Conservation (phyloP, 2,888 invertebrate genomes). For the Cremastinae sp. region DNA sequence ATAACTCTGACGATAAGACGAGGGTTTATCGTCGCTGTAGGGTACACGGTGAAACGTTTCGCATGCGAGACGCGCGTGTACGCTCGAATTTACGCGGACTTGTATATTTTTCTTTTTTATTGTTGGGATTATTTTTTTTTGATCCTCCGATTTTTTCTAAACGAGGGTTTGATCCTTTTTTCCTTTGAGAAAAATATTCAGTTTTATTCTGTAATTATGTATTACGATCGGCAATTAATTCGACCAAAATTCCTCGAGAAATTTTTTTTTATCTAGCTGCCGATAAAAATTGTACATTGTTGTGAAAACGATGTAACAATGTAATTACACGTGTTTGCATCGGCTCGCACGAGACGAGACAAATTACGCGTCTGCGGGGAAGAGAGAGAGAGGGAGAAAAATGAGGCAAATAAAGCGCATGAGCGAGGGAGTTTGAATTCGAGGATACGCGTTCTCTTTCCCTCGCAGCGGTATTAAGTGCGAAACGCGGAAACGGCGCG, state of each 20-base stretch:
- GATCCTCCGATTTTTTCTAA: not conserved
- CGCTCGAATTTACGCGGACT: too few species aligned
- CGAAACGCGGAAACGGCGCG: constrained; percentile 61
- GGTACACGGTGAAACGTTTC: constrained; percentile 21
- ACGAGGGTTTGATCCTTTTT: too few species aligned
- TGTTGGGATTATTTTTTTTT: not conserved
- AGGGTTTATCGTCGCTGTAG: constrained; percentile 42
- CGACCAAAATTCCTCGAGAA: too few species aligned
- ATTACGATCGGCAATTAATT: too few species aligned
- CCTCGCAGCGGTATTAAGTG: constrained; percentile 23
- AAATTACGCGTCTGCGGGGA: too few species aligned
- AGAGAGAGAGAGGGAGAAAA: too few species aligned
- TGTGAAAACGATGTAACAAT: not conserved
- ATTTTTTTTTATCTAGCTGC: too few species aligned
- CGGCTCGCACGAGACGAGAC: not conserved
- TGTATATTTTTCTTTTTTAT: too few species aligned
- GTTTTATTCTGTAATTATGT: too few species aligned
- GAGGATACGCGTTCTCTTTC: constrained; percentile 7
- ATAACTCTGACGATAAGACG: constrained; percentile 41
- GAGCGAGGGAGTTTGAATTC: constrained; percentile 5
- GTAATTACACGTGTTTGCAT: constrained; percentile 6
- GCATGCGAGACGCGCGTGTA: not conserved
- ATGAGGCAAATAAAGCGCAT: constrained; percentile 9
- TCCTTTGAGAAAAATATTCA: too few species aligned
- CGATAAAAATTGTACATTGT: not conserved